Evolutionary conservation across 2,797 vertebrate genomes (phyloP), one percentile per base, ranked within the genome.

Genomic region (Peromyscus melanophrys): DNA sequence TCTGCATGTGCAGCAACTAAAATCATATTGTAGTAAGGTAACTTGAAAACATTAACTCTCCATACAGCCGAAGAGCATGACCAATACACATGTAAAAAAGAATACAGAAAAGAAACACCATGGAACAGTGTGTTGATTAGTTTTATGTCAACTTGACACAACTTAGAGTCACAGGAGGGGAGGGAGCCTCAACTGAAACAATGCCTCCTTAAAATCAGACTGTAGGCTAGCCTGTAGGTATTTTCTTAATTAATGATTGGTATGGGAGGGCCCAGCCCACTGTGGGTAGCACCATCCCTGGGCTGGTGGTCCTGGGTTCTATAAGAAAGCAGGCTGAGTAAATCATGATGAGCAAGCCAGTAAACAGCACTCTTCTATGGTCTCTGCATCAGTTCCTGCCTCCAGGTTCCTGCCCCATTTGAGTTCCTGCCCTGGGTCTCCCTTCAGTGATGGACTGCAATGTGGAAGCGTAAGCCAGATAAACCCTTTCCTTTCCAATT

Each of bases 21-120:
- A 87, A n/a, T 83, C 16, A 67, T 13, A 55, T 43, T 21, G 2
- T 34, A 46, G 14, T 40, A n/a, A 90, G 63, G 37, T 40, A 67
- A 61, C 34, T 82, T 89, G 85, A 69, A 92, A 92, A 77, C 27
- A 46, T 29, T 12, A 12, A 5, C 31, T 89, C 14, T 89, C 34
- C 25, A n/a, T 59, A n/a, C 7, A 82, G 31, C 31, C 83, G 83
- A 94, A 92, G 67, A 95, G 57, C 14, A 67, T 40, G 73, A 83
- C 57, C 12, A 17, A 80, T 52, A 25, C 13, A 49, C 93, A 3
- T 69, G 40, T 17, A 55, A 34, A 37, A 31, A 61, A n/a, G 23
- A 37, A 25, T 29, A 61, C 57, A n/a, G 16, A 67, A 49, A 90
- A 90, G 9, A 89, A 61, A 46, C 25, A 34, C 6, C 17, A 13